Percentiles rank a stretch among this genome's conserved stretches.
These are phyloP conservation scores for Rhabdophis nuchalis DNA, from an alignment of 2,797 vertebrate species.

Conservation along the genomic window DNA sequence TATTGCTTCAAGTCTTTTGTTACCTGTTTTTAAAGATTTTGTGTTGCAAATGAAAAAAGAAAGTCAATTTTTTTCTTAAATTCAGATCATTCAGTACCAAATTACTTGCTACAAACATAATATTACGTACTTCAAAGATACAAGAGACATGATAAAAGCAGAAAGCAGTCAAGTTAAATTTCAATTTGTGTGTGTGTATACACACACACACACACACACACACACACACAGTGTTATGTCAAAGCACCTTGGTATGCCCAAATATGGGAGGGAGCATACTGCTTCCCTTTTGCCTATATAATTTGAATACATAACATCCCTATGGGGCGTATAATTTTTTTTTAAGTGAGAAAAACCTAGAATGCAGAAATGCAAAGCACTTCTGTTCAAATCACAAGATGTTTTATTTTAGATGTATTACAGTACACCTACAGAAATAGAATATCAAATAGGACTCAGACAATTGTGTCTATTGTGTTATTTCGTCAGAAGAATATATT, in stretches of 20 bases:
- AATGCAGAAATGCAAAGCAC: not conserved
- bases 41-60: constrained; percentile 43
- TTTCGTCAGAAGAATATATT: not conserved
- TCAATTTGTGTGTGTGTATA: not conserved
- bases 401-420: not conserved
- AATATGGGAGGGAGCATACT: no score
- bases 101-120: constrained; percentile 12
- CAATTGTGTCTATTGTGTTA: not conserved
- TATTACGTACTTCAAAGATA: constrained; percentile 23
- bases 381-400: not conserved
- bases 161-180: not conserved
- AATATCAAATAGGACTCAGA: not conserved
- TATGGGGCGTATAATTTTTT: not conserved
- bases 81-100: constrained; percentile 42
- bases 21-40: constrained; percentile 74
- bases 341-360: not conserved
- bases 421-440: not conserved
- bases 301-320: not conserved
- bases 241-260: no score
- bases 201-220: no score
- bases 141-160: not conserved
- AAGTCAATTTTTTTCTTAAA: constrained; percentile 42
- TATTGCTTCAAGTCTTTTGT: constrained; percentile 94
- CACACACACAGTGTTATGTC: no score
- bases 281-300: no score